Conservation (phyloP, 2,888 invertebrate genomes). For the Altica lythri region DNA sequence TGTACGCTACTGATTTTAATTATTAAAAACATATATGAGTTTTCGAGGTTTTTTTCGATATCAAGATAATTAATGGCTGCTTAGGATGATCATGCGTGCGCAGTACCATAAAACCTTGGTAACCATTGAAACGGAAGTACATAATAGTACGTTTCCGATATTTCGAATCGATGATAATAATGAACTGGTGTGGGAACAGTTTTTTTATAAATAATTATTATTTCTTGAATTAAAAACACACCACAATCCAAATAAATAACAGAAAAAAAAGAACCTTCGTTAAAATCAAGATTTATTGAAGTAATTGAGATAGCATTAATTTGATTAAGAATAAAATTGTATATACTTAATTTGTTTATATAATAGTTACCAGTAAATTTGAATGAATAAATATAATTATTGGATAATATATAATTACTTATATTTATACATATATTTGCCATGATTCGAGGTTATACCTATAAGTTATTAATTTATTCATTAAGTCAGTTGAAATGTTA, state of each 20-base stretch:
- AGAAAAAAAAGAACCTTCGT: not conserved
- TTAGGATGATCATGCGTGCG: slow-evolving; percentile 35
- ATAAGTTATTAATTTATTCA: too few species aligned
- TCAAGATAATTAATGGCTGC: slow-evolving; percentile 30
- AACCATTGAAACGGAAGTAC: slow-evolving; percentile 50
- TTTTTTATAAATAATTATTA: slow-evolving; percentile 34
- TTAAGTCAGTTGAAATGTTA: too few species aligned
- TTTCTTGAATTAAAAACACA: slow-evolving; percentile 2
- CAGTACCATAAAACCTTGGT: slow-evolving; percentile 44
- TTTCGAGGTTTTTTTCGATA: slow-evolving; percentile 31
- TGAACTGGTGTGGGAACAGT: slow-evolving; percentile 47
- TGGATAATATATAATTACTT: too few species aligned
- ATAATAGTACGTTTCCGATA: slow-evolving; percentile 54
- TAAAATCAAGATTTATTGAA: not conserved
- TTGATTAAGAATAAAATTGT: slow-evolving; percentile 1
- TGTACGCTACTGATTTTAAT: too few species aligned
- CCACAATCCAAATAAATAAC: not conserved
- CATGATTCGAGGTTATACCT: too few species aligned
- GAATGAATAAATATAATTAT: not conserved
- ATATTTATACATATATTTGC: too few species aligned
- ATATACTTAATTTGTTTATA: not conserved
- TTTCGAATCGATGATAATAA: slow-evolving; percentile 49
- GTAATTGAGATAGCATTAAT: not conserved
- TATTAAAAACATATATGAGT: too few species aligned
- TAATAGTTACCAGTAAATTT: not conserved